phyloP scores from a whole-genome alignment of 2,797 vertebrate species.

The Hyperoplus lanceolatus region DNA sequence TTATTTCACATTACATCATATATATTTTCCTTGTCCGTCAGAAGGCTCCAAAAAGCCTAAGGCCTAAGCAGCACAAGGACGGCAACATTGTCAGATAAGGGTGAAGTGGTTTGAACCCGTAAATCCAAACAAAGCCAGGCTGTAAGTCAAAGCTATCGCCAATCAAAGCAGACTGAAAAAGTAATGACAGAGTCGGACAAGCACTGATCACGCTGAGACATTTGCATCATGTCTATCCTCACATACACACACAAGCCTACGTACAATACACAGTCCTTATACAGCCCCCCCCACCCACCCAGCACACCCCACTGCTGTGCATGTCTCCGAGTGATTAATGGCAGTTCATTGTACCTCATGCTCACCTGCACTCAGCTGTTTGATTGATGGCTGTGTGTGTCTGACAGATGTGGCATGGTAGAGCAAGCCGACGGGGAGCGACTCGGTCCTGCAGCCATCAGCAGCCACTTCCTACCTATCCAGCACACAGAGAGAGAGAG shows the following conservation, averaged over 20 bases:
- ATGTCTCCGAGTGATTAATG: conserved; percentile 76
- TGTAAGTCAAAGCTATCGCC: too few relatives aligned
- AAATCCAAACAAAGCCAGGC: background rate
- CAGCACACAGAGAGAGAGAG: conserved; percentile 1
- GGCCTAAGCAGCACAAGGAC: background rate
- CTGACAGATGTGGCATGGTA: conserved; percentile 69
- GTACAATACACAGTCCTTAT: conserved; percentile 15
- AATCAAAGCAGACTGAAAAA: background rate
- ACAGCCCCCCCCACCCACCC: conserved; percentile 11
- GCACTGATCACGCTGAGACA: background rate
- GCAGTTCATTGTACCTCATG: conserved; percentile 53
- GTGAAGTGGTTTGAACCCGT: background rate
- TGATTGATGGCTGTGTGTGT: conserved; percentile 72
- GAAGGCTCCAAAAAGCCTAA: background rate
- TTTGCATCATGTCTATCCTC: conserved; percentile 19
- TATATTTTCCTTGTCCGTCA: background rate
- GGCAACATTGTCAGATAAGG: background rate
- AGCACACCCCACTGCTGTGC: conserved; percentile 22
- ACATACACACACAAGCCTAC: background rate
- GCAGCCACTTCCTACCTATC: conserved; percentile 31
- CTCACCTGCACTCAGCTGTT: conserved; percentile 61
- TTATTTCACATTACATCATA: too few relatives aligned
- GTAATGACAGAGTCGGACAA: background rate
- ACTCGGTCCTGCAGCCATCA: conserved; percentile 30
- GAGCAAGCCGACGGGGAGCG: conserved; percentile 49